Evolutionary conservation across 2,888 invertebrate species (phyloP).

Genomic region (Chesias legatella): DNA sequence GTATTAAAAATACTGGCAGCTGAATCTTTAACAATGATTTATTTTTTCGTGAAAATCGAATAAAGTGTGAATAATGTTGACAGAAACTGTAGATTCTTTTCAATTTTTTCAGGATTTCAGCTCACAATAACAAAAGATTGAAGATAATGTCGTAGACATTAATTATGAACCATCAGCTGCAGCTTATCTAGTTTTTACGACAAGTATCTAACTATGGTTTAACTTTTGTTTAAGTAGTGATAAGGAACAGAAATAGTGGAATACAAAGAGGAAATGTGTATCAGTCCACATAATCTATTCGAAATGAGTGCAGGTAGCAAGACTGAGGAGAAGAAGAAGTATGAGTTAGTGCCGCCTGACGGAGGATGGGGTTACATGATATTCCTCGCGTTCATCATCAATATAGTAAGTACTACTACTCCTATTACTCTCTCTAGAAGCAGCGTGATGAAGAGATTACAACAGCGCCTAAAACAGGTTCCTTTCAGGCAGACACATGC

Average conservation of each 20-base stretch:
- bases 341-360: constrained; percentile 73
- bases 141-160: too few relatives aligned
- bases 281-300: constrained; percentile 7
- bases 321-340: constrained; percentile 36
- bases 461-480: too few relatives aligned
- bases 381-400: constrained; percentile 79
- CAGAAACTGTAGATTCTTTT: too few relatives aligned
- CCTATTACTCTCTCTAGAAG: too few relatives aligned
- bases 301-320: constrained; percentile 21
- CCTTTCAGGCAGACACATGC: too few relatives aligned
- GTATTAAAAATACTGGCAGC: too few relatives aligned
- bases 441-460: too few relatives aligned
- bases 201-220: constrained; percentile 14
- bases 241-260: constrained; percentile 10
- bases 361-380: constrained; percentile 87
- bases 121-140: too few relatives aligned
- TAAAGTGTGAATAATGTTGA: too few relatives aligned
- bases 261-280: constrained; percentile 1
- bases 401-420: constrained; percentile 77
- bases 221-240: constrained; percentile 24
- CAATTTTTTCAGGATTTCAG: too few relatives aligned
- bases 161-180: constrained; percentile 16
- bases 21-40: too few relatives aligned
- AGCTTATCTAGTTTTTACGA: constrained; percentile 16
- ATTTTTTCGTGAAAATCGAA: too few relatives aligned